Conservation (phyloP, 2,888 invertebrate genomes). For the Mamestra brassicae region DNA sequence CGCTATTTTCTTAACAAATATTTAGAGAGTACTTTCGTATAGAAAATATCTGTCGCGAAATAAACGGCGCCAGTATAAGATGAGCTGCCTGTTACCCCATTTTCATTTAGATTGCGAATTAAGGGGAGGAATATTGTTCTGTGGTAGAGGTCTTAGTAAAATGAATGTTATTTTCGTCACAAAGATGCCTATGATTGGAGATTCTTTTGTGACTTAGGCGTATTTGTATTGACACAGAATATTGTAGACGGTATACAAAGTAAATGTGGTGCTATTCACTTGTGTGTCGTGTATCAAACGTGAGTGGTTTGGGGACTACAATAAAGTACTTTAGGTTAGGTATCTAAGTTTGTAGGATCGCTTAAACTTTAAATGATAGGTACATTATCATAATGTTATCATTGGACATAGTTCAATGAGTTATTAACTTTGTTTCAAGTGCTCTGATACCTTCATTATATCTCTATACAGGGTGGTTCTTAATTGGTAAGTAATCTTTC, state of each 20-base stretch:
- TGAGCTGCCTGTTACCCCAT: slow-evolving; percentile 22
- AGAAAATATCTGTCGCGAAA: slow-evolving; percentile 54
- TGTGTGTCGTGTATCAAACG: slow-evolving; percentile 18
- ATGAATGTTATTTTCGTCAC: slow-evolving; percentile 53
- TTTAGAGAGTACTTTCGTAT: slow-evolving; percentile 52
- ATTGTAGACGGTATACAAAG: slow-evolving; percentile 49
- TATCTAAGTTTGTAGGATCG: slow-evolving; percentile 18
- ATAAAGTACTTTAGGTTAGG: slow-evolving; percentile 21
- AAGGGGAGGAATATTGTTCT: slow-evolving; percentile 11
- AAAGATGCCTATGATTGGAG: slow-evolving; percentile 65
- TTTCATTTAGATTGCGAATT: slow-evolving; percentile 36
- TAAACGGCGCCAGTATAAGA: slow-evolving; percentile 41
- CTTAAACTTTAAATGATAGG: slow-evolving; percentile 22
- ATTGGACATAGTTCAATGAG: slow-evolving; percentile 10
- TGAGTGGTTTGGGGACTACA: slow-evolving; percentile 25
- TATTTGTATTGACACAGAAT: slow-evolving; percentile 60
- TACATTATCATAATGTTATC: not conserved
- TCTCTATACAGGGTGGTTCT: not conserved
- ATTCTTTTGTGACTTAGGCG: slow-evolving; percentile 59
- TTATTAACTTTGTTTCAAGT: slow-evolving; percentile 19
- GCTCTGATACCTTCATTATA: not conserved
- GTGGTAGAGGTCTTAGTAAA: slow-evolving; percentile 32
- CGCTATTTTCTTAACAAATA: slow-evolving; percentile 62
- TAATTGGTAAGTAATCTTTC: not conserved
- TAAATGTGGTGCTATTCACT: slow-evolving; percentile 43